These are phyloP conservation scores for Subanguina moxae DNA, from an alignment of 1,140 invertebrate genomes.

Conservation along the genomic window DNA sequence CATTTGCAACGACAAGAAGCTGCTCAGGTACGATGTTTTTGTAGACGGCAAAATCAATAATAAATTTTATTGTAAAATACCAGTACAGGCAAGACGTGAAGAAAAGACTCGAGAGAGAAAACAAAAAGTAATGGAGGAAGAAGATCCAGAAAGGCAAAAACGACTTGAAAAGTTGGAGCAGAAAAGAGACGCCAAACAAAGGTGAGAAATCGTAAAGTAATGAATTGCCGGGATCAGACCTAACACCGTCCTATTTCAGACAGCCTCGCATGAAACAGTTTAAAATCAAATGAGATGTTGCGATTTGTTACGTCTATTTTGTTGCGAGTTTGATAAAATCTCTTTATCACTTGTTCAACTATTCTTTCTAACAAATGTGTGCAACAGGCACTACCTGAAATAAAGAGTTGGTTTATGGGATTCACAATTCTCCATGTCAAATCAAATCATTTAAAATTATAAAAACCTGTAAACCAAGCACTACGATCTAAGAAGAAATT, in stretches of 20 bases:
- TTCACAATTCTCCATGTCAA: too few species aligned
- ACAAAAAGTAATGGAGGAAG: conserved; percentile 69
- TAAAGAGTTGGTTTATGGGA: too few species aligned
- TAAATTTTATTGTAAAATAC: too few species aligned
- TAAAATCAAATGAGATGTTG: conserved; percentile 32
- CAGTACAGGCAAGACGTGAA: conserved; percentile 73
- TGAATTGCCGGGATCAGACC: too few species aligned
- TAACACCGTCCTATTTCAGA: background rate
- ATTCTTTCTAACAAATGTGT: too few species aligned
- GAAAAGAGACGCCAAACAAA: conserved; percentile 41
- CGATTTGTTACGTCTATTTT: too few species aligned
- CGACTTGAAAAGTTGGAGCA: conserved; percentile 46
- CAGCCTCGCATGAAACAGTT: conserved; percentile 45
- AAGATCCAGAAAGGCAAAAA: conserved; percentile 70
- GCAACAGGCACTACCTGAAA: too few species aligned
- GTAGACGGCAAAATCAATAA: too few species aligned
- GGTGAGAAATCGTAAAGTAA: too few species aligned
- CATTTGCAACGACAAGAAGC: conserved; percentile 70
- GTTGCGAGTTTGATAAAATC: too few species aligned
- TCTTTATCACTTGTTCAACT: too few species aligned
- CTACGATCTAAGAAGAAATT: conserved; percentile 32
- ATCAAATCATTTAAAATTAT: background rate
- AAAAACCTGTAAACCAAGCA: background rate
- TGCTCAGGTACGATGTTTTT: conserved; percentile 43
- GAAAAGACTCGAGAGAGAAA: conserved; percentile 84